Evolutionary conservation across 1,140 invertebrate species (phyloP), one percentile per base, ranked within the genome.

Genomic region (Harpegnathos saltator): DNA sequence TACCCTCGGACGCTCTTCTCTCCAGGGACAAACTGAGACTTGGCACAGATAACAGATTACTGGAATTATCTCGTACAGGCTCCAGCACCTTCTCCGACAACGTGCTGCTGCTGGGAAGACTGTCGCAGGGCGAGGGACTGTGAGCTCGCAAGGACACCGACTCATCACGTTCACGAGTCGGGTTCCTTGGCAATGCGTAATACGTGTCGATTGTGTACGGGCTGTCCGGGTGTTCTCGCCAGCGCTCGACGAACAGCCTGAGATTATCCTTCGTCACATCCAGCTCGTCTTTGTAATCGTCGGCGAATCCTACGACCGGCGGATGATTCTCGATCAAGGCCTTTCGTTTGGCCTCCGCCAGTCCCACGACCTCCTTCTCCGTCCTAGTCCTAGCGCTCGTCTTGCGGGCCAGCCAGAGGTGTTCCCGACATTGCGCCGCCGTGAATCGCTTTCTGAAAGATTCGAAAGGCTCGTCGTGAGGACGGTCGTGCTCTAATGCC

Each of bases 191-290:
- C 0, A 81, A 24, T 5, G 95, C 95, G 0, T 58, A 50, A 87
- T 90, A 80, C 62, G 95, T 95, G 87, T 97, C 97, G 88, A 97
- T 96, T 2, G 96, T 94, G 90, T 98, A 98, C 0, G 97, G 97
- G 29, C 97, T 97, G 90, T 98, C 97, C 0, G 97, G 97, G 92
- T 97, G 97, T 85, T 97, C 97, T 78, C 97, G 96, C 97, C 97
- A 98, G 62, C 97, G 95, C 88, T 98, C 97, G n/a, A 98, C 97
- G 93, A 98, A 98, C 85, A 96, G 94, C 82, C 96, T 95, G 17
- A 98, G 95, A 92, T 98, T 98, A 90, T 98, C 97, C 94, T 98
- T 98, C n/a, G 97, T 96, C 71, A 97, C 95, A 89, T 97, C 97
- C 88, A 98, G 95, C 83, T 97, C 96, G 73, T 96, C 85, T 78